phyloP scores from a whole-genome alignment of 2,113 vertebrate genomes.

The Scalopus aquaticus region DNA sequence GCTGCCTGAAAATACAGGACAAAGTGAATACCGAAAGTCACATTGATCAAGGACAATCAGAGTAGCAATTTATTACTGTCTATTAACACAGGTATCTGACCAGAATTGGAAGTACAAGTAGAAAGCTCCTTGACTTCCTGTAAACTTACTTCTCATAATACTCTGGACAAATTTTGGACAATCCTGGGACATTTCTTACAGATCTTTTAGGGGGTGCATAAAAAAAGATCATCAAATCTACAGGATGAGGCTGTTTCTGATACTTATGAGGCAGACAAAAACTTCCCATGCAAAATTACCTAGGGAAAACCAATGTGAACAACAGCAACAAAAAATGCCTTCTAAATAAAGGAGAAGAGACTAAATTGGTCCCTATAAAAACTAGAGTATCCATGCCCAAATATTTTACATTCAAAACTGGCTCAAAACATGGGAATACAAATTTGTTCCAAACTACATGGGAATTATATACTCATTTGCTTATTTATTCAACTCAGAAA shows the following conservation, averaged over 20 bases:
- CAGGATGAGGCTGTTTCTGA: not conserved
- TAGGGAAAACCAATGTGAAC: not conserved
- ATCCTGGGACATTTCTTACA: not conserved
- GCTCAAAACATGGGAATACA: not conserved
- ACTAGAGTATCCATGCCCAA: not conserved
- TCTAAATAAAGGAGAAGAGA: not conserved
- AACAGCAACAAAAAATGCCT: not conserved
- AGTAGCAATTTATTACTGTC: not conserved
- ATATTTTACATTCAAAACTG: not conserved
- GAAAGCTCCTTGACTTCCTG: not conserved
- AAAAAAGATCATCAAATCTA: not conserved
- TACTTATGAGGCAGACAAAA: not conserved
- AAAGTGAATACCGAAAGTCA: not conserved
- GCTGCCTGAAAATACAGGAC: not conserved
- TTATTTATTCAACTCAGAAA: constrained; percentile 21
- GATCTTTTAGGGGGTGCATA: not conserved
- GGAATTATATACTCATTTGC: not conserved
- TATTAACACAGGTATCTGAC: not conserved
- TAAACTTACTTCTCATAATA: not conserved
- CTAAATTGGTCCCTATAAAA: not conserved
- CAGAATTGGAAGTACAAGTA: not conserved
- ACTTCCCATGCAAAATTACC: not conserved
- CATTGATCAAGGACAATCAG: too few relatives aligned
- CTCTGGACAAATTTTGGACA: not conserved
- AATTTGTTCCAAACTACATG: not conserved